Conservation (phyloP, 2,888 invertebrate genomes). For the Andrena haemorrhoa region DNA sequence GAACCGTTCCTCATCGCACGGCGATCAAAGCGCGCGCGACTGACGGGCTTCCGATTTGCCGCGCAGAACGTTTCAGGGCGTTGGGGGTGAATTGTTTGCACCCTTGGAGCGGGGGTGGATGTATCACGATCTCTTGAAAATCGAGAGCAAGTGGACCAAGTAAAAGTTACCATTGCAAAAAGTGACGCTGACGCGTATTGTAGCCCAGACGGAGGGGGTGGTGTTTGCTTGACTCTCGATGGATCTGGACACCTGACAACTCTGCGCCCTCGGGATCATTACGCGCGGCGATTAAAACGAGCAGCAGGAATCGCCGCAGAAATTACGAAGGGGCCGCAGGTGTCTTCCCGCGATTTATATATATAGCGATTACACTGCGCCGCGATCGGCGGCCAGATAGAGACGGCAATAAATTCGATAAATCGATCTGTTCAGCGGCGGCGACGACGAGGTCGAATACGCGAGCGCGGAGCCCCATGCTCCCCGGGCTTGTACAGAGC, state of each 20-base stretch:
- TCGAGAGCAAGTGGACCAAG: no score
- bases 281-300: conserved; percentile 31
- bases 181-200: neutral
- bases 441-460: conserved; percentile 55
- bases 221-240: conserved; percentile 13
- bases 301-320: conserved; percentile 4
- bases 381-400: conserved; percentile 55
- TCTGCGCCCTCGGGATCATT: conserved; percentile 30
- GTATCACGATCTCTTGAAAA: no score
- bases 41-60: conserved; percentile 25
- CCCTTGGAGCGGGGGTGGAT: no score
- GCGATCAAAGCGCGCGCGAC: conserved; percentile 49
- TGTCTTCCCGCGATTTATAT: conserved; percentile 69
- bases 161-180: neutral
- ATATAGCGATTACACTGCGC: conserved; percentile 71
- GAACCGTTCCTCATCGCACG: conserved; percentile 47
- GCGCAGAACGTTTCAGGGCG: conserved; percentile 19
- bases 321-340: conserved; percentile 51
- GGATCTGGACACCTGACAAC: conserved; percentile 20
- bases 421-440: conserved; percentile 66
- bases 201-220: neutral
- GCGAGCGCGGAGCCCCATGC: conserved; percentile 23
- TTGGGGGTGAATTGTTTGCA: neutral
- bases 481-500: neutral
- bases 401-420: conserved; percentile 72